Conservation (phyloP, 1,140 invertebrate genomes). For the Holotrichia oblita region DNA sequence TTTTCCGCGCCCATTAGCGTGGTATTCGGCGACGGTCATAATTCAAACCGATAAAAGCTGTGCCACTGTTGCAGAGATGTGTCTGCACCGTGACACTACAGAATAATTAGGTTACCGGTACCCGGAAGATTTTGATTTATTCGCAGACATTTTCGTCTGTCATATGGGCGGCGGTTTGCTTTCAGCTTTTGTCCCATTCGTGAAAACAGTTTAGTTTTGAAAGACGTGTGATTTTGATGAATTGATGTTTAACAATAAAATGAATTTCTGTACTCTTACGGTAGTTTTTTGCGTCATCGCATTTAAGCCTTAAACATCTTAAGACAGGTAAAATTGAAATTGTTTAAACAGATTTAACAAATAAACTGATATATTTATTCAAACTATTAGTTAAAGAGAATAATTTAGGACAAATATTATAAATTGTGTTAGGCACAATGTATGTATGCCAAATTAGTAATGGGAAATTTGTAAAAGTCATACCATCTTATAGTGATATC, state of each 20-base stretch:
- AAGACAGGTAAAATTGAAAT: too few relatives aligned
- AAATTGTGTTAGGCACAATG: too few relatives aligned
- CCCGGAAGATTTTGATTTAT: conserved; percentile 34
- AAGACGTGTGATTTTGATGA: background rate
- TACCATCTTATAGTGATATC: too few relatives aligned
- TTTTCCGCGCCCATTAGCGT: conserved; percentile 7
- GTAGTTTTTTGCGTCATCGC: too few relatives aligned
- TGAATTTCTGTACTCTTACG: too few relatives aligned
- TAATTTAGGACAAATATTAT: too few relatives aligned
- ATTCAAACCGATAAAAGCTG: conserved; percentile 30
- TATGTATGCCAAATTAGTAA: too few relatives aligned
- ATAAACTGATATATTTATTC: too few relatives aligned
- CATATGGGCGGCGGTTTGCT: conserved; percentile 22
- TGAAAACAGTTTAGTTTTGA: background rate
- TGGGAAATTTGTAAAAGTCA: too few relatives aligned
- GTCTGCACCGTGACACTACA: conserved; percentile 3
- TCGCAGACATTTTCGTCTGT: conserved; percentile 23
- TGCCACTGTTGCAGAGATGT: conserved; percentile 21
- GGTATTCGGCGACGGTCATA: conserved; percentile 27
- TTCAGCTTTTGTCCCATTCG: background rate
- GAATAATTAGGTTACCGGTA: conserved; percentile 24
- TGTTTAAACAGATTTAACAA: too few relatives aligned
- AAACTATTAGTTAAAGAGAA: too few relatives aligned
- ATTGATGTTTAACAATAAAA: background rate
- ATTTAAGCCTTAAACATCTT: too few relatives aligned